phyloP scores from a whole-genome alignment of 2,888 invertebrate species.

The Amiota mariae region DNA sequence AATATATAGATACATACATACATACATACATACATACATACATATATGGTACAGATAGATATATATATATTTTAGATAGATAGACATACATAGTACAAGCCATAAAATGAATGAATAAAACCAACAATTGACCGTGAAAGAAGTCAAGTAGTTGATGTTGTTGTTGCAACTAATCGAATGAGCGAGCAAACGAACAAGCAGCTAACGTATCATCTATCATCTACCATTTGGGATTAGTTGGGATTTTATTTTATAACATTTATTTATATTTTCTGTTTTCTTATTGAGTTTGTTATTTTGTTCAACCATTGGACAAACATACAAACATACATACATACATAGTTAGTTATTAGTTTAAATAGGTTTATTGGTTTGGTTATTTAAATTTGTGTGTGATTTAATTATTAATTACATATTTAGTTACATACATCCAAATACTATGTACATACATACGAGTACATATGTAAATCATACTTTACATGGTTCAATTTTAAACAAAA shows the following conservation, averaged over 20 bases:
- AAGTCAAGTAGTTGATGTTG: neutral
- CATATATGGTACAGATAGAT: neutral
- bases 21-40: neutral
- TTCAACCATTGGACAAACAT: neutral
- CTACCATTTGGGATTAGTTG: conserved; percentile 8
- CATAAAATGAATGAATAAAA: neutral
- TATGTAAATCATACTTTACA: too few relatives aligned
- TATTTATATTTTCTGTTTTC: too few relatives aligned
- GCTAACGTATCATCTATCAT: conserved; percentile 4
- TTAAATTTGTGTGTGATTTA: too few relatives aligned
- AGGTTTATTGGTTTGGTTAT: too few relatives aligned
- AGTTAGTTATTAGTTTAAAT: too few relatives aligned
- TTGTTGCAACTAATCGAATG: conserved; percentile 11
- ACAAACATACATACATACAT: neutral
- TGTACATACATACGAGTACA: too few relatives aligned
- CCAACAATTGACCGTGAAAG: conserved; percentile 8
- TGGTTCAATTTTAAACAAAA: neutral
- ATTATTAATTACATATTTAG: too few relatives aligned
- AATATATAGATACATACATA: neutral
- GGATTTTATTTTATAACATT: neutral
- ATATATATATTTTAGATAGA: neutral
- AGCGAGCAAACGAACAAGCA: conserved; percentile 4
- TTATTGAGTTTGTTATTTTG: neutral
- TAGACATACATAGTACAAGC: conserved; percentile 6
- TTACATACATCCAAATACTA: too few relatives aligned